Percentiles rank a stretch among this genome's conserved stretches.
Conservation (phyloP, 2,797 vertebrate genomes). For the Ptychadena robeensis region DNA sequence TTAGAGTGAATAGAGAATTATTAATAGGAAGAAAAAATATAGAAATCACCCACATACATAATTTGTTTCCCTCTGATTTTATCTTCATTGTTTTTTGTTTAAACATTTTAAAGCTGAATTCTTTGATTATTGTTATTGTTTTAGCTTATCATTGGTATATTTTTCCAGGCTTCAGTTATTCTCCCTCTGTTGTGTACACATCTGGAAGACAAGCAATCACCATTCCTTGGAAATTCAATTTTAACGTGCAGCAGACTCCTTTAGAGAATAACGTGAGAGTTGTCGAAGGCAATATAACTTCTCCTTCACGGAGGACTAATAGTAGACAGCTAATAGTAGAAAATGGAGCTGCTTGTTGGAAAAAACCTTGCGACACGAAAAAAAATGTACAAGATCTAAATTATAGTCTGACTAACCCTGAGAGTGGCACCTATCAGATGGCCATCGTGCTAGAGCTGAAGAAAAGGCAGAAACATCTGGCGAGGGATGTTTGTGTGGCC, state of each 20-base stretch:
- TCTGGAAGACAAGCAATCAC: background rate
- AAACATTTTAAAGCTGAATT: too few relatives aligned
- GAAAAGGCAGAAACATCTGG: background rate
- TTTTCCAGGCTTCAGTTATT: background rate
- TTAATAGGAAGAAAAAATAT: too few relatives aligned
- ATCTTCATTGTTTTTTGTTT: too few relatives aligned
- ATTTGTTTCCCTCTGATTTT: too few relatives aligned
- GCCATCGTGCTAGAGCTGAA: background rate
- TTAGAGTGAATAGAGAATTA: too few relatives aligned
- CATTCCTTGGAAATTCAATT: slow-evolving; percentile 25
- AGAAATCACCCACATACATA: too few relatives aligned
- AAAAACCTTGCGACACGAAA: background rate
- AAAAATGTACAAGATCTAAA: background rate
- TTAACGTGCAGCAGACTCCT: background rate
- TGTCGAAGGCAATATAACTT: background rate
- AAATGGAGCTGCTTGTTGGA: background rate
- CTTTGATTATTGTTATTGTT: too few relatives aligned
- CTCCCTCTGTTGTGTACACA: slow-evolving; percentile 7
- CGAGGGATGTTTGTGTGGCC: background rate
- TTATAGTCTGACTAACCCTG: background rate
- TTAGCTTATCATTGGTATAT: too few relatives aligned
- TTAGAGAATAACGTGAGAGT: background rate
- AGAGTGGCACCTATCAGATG: slow-evolving; percentile 12
- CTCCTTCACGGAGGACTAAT: background rate
- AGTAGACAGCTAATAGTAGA: background rate